phyloP scores from a whole-genome alignment of 2,888 invertebrate genomes.

The Troilus luridus region DNA sequence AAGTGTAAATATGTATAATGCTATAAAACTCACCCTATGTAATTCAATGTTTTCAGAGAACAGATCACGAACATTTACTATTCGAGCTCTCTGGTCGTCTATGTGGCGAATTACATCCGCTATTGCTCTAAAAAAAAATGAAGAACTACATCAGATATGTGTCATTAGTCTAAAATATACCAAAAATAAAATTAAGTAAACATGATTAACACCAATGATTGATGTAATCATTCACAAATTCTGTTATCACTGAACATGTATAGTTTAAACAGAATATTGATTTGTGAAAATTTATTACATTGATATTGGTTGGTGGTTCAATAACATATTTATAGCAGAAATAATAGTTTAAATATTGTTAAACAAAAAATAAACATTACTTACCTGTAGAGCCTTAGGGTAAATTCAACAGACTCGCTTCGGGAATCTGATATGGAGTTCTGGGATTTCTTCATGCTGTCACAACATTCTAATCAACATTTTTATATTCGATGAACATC shows the following conservation, averaged over 20 bases:
- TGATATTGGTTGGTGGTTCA: background rate
- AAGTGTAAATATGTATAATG: background rate
- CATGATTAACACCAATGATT: background rate
- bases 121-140: constrained; percentile 74
- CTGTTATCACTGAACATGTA: background rate
- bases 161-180: background rate
- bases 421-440: constrained; percentile 72
- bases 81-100: constrained; percentile 77
- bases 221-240: background rate
- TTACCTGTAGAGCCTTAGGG: constrained; percentile 74
- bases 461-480: constrained; percentile 70
- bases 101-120: constrained; percentile 79
- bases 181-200: background rate
- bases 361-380: background rate
- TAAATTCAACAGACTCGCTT: constrained; percentile 73
- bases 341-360: background rate
- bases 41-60: constrained; percentile 80
- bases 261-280: background rate
- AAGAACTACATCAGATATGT: too few species aligned
- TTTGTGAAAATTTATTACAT: background rate
- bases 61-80: constrained; percentile 77
- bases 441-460: constrained; percentile 73
- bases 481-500: constrained; percentile 58
- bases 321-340: background rate
- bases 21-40: constrained; percentile 72